These are phyloP conservation scores for Aspiorhynchus laticeps DNA, from an alignment of 2,113 vertebrate species.

Conservation along the genomic window DNA sequence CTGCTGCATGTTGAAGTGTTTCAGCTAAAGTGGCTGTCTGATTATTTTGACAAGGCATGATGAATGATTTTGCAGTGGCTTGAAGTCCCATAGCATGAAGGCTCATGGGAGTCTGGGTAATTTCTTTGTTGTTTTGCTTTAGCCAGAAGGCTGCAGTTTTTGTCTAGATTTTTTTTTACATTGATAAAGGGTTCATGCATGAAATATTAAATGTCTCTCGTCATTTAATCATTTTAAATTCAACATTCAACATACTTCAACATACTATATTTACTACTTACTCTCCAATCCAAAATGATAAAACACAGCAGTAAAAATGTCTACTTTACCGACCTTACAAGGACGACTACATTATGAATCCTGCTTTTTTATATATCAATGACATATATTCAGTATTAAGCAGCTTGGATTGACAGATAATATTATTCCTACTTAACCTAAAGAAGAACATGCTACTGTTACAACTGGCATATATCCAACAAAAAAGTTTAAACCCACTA, in stretches of 20 bases:
- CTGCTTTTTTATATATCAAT: no score
- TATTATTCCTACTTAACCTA: no score
- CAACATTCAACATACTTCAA: neutral
- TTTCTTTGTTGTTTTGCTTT: conserved; percentile 24
- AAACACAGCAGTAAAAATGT: neutral
- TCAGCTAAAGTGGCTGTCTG: conserved; percentile 36
- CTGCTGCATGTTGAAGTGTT: conserved; percentile 43
- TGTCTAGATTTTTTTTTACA: neutral
- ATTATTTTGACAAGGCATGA: conserved; percentile 55
- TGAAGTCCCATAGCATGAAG: conserved; percentile 12
- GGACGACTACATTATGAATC: no score
- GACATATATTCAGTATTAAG: no score
- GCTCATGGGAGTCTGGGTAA: neutral
- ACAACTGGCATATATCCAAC: no score
- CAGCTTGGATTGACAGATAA: no score
- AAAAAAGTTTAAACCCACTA: no score
- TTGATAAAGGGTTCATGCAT: neutral
- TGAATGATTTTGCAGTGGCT: conserved; percentile 44
- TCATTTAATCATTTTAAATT: neutral
- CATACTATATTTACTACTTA: neutral
- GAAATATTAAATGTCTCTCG: neutral
- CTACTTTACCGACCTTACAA: neutral
- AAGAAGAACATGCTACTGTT: no score
- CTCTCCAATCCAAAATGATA: neutral
- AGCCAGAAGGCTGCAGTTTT: conserved; percentile 22